Evolutionary conservation across 2,888 invertebrate species (phyloP).

Genomic region (Helicoverpa assulta): DNA sequence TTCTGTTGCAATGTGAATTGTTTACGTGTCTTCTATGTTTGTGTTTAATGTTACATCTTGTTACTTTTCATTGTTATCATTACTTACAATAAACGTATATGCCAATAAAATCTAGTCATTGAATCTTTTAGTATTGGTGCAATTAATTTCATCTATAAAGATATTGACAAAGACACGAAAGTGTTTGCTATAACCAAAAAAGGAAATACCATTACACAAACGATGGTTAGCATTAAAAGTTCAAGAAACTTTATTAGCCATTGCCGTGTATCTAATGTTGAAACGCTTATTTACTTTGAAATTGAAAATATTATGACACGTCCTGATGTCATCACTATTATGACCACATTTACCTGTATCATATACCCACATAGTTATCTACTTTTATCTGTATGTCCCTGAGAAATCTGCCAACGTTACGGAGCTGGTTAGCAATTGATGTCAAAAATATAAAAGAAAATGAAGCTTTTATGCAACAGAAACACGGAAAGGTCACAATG

Average conservation of each 20-base stretch:
- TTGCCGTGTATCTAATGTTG: conserved; percentile 11
- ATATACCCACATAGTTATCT: conserved; percentile 28
- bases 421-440: conserved; percentile 31
- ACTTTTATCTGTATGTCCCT: conserved; percentile 28
- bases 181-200: conserved; percentile 8
- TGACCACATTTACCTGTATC: conserved; percentile 24
- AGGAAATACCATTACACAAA: neutral
- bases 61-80: neutral
- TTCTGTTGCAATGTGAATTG: conserved; percentile 33
- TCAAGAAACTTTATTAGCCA: conserved; percentile 29
- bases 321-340: conserved; percentile 31
- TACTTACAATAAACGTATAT: neutral
- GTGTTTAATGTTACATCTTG: conserved; percentile 9
- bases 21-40: conserved; percentile 14
- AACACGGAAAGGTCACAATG: conserved; percentile 48
- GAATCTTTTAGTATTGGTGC: neutral
- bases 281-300: conserved; percentile 34
- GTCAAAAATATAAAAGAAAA: conserved; percentile 43
- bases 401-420: conserved; percentile 38
- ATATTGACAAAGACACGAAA: conserved; percentile 2
- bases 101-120: neutral
- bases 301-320: conserved; percentile 44
- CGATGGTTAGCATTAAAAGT: neutral
- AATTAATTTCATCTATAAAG: neutral
- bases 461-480: conserved; percentile 21